phyloP scores from a whole-genome alignment of 2,888 invertebrate genomes.

The Sialis lutaria region DNA sequence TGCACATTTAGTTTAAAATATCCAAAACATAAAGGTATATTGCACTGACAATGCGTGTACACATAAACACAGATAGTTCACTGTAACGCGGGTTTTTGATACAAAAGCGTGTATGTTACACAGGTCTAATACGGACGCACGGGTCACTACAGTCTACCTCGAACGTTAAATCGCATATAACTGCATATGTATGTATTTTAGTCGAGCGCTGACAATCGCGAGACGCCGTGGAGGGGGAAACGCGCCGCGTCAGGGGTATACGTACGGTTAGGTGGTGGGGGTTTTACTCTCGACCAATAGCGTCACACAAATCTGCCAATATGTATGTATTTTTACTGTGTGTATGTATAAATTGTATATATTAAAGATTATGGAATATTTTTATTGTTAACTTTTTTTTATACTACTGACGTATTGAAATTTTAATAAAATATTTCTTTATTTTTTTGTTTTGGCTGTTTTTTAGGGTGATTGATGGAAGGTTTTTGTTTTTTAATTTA shows the following conservation, averaged over 20 bases:
- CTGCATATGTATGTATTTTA: constrained; percentile 23
- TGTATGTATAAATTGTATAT: constrained; percentile 29
- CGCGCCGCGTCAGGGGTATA: constrained; percentile 2
- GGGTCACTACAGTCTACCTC: constrained; percentile 9
- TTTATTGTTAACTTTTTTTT: not conserved
- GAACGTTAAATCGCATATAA: constrained; percentile 24
- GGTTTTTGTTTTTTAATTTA: too few species aligned
- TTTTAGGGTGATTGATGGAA: not conserved
- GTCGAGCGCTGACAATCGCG: constrained; percentile 13
- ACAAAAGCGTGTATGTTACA: not conserved
- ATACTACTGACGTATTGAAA: not conserved
- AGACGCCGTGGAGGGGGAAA: constrained; percentile 4
- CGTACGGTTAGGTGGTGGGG: constrained; percentile 8
- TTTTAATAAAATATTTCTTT: constrained; percentile 1
- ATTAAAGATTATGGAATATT: constrained; percentile 24
- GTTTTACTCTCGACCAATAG: constrained; percentile 16
- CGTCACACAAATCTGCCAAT: constrained; percentile 18
- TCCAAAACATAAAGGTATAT: too few species aligned
- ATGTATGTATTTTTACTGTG: constrained; percentile 20
- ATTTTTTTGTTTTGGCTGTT: not conserved
- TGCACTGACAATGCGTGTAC: too few species aligned
- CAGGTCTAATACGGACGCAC: not conserved
- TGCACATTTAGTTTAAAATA: too few species aligned
- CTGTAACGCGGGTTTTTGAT: too few species aligned
- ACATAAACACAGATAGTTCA: too few species aligned